Percentiles rank a stretch among this genome's conserved stretches.
These are phyloP conservation scores for Hololepta plana DNA, from an alignment of 2,888 invertebrate genomes.

Conservation along the genomic window DNA sequence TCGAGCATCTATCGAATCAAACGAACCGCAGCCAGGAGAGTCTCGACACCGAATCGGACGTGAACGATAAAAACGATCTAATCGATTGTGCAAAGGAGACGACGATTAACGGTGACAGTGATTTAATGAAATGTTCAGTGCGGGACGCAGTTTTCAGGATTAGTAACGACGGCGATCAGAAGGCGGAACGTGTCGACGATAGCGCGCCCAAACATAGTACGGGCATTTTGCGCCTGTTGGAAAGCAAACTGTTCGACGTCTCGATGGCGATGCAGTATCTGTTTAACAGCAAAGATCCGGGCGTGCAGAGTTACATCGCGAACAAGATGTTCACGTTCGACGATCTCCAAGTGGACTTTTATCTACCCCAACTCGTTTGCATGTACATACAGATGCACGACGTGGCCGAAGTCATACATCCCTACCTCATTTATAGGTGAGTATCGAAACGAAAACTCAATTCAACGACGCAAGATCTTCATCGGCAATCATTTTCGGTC, in stretches of 20 bases:
- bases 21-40: conserved; percentile 53
- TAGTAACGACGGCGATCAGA: too few relatives aligned
- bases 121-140: too few relatives aligned
- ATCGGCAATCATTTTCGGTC: too few relatives aligned
- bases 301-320: conserved; percentile 92
- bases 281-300: conserved; percentile 95
- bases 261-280: conserved; percentile 96
- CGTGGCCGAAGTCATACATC: conserved; percentile 83
- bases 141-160: too few relatives aligned
- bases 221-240: conserved; percentile 75
- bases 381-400: conserved; percentile 98
- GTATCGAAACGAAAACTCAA: conserved; percentile 11
- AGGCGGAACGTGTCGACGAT: too few relatives aligned
- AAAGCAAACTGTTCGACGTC: conserved; percentile 95
- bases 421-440: conserved; percentile 64
- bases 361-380: conserved; percentile 91
- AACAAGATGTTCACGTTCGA: conserved; percentile 95
- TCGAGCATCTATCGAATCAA: conserved; percentile 30
- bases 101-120: too few relatives aligned
- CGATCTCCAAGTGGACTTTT: conserved; percentile 86
- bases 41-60: conserved; percentile 41
- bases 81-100: too few relatives aligned
- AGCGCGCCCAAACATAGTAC: conserved; percentile 28
- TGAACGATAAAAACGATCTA: too few relatives aligned
- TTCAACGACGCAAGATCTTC: not conserved